Evolutionary conservation across 2,113 vertebrate species (phyloP).

Genomic region (Lagopus leucura): DNA sequence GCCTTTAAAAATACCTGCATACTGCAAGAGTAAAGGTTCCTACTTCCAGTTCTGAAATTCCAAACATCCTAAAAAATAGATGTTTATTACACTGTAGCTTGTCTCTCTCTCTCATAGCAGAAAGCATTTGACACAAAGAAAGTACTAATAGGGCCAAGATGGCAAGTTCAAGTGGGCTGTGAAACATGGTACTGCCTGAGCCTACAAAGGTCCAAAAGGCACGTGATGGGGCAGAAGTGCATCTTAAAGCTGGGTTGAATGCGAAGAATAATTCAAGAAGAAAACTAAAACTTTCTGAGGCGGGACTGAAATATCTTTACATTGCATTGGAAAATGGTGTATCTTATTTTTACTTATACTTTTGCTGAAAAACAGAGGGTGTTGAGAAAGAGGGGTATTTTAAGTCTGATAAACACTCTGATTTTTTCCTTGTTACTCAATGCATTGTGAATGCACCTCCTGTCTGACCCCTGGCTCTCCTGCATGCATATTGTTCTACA

Average conservation of each 20-base stretch:
- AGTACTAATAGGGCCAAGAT: background rate
- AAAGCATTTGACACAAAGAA: background rate
- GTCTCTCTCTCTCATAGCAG: background rate
- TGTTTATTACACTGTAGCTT: background rate
- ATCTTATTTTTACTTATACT: background rate
- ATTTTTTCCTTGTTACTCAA: background rate
- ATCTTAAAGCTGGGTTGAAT: background rate
- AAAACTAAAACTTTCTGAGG: background rate
- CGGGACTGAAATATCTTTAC: background rate
- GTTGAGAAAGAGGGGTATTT: background rate
- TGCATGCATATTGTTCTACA: background rate
- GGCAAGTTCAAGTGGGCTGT: background rate
- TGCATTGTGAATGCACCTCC: background rate
- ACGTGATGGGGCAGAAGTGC: background rate
- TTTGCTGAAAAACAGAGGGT: background rate
- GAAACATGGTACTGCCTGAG: background rate
- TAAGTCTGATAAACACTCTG: background rate
- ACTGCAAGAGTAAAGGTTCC: background rate
- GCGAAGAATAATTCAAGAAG: background rate
- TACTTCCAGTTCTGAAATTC: background rate
- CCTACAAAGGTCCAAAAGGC: background rate
- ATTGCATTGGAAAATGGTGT: background rate
- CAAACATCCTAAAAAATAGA: background rate
- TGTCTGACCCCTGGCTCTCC: background rate
- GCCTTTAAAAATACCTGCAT: background rate